Conservation (phyloP, 2,113 vertebrate genomes). For the Sylvilagus bachmani region DNA sequence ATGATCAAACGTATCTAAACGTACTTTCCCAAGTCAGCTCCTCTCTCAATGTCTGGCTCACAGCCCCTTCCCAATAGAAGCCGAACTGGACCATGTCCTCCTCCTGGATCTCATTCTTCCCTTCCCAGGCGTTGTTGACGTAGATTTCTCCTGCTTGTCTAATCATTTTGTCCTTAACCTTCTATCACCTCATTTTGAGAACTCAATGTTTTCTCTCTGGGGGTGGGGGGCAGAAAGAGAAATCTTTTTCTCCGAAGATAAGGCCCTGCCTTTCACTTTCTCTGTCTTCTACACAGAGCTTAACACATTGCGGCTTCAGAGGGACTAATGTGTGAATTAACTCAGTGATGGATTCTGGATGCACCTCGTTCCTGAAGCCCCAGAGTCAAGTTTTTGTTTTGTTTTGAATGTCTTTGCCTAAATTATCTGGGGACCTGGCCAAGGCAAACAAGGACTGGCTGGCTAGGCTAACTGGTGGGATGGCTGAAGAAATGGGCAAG, state of each 20-base stretch:
- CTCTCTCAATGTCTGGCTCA: not conserved
- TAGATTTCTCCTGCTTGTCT: not conserved
- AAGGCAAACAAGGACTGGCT: constrained; percentile 67
- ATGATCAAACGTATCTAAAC: constrained; percentile 37
- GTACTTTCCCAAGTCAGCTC: constrained; percentile 36
- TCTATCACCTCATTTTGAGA: constrained; percentile 49
- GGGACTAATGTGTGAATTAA: constrained; percentile 53
- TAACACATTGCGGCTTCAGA: not conserved
- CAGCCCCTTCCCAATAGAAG: constrained; percentile 36
- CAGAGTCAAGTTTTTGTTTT: constrained; percentile 55
- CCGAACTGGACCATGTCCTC: not conserved
- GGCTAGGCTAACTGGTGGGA: constrained; percentile 52
- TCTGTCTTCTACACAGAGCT: not conserved
- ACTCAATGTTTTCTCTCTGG: constrained; percentile 12
- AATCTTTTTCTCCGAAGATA: constrained; percentile 35
- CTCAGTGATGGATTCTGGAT: constrained; percentile 53
- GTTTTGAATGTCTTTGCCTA: constrained; percentile 70
- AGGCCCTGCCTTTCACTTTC: constrained; percentile 27
- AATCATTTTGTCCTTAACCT: constrained; percentile 55
- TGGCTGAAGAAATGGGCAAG: constrained; percentile 43
- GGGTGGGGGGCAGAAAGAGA: no score
- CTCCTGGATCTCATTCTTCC: not conserved
- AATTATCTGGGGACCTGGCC: constrained; percentile 60
- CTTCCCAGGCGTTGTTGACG: constrained; percentile 39
- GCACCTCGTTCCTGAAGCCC: constrained; percentile 52